These are phyloP conservation scores for Nephrotoma guestfalica DNA, from an alignment of 2,888 invertebrate genomes.

Conservation along the genomic window DNA sequence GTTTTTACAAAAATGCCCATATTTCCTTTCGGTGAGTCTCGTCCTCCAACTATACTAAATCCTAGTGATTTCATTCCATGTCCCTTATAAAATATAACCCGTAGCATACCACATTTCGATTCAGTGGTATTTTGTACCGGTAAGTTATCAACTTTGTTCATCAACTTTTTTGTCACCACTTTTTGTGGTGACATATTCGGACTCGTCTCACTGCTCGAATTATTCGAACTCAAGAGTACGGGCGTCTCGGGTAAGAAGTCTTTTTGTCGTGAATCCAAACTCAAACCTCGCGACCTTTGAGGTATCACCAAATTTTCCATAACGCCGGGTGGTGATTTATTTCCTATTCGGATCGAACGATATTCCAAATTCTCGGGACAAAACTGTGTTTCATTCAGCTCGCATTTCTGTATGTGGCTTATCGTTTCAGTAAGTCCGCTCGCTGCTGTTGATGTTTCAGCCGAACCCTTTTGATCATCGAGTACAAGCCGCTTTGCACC, in stretches of 20 bases:
- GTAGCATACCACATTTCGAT: slow-evolving; percentile 9
- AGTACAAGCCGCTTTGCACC: slow-evolving; percentile 6
- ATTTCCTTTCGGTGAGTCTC: slow-evolving; percentile 73
- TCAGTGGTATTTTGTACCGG: neutral
- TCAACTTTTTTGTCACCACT: neutral
- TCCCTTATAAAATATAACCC: slow-evolving; percentile 63
- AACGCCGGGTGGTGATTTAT: neutral
- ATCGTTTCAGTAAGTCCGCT: neutral
- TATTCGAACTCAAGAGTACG: neutral
- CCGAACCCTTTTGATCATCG: neutral
- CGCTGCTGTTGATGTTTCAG: neutral
- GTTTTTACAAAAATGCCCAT: slow-evolving; percentile 85
- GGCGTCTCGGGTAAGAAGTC: neutral
- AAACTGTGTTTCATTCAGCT: neutral
- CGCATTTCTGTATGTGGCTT: neutral
- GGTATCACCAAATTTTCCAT: neutral
- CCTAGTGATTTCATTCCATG: slow-evolving; percentile 72
- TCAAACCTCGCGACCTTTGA: neutral
- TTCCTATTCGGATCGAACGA: neutral
- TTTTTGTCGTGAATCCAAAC: neutral
- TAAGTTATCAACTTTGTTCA: neutral
- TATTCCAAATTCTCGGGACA: neutral
- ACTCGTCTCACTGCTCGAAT: neutral
- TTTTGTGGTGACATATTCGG: neutral
- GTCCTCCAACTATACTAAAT: slow-evolving; percentile 81